phyloP scores from a whole-genome alignment of 2,888 invertebrate species.

The Cheilosia scutellata region DNA sequence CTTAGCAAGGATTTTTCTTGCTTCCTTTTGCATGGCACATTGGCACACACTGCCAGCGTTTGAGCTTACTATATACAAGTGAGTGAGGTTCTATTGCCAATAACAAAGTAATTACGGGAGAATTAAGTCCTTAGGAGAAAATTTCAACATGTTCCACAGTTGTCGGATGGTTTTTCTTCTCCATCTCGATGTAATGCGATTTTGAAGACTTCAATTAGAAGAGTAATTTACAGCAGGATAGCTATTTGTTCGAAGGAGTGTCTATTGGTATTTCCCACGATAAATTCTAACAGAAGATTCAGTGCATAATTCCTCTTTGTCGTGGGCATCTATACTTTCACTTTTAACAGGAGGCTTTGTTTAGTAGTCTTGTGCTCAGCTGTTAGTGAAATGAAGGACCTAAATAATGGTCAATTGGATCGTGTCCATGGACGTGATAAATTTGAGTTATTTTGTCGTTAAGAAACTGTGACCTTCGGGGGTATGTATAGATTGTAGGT shows the following conservation, averaged over 20 bases:
- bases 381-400: slow-evolving; percentile 24
- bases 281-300: slow-evolving; percentile 47
- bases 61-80: background rate
- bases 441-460: background rate
- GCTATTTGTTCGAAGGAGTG: background rate
- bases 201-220: slow-evolving; percentile 75
- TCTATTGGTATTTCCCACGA: slow-evolving; percentile 65
- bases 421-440: slow-evolving; percentile 47
- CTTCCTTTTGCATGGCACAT: slow-evolving; percentile 1
- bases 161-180: slow-evolving; percentile 52
- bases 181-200: slow-evolving; percentile 55
- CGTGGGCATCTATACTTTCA: slow-evolving; percentile 22
- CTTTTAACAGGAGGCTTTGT: slow-evolving; percentile 33
- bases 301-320: background rate
- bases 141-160: slow-evolving; percentile 69
- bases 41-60: slow-evolving; percentile 8
- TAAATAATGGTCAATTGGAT: slow-evolving; percentile 52
- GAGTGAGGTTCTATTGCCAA: slow-evolving; percentile 67
- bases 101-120: slow-evolving; percentile 74
- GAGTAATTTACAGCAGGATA: slow-evolving; percentile 66
- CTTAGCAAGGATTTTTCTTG: slow-evolving; percentile 44
- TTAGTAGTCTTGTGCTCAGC: background rate
- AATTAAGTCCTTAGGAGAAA: slow-evolving; percentile 72
- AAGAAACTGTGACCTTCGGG: background rate
- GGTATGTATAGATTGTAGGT: background rate